Base-by-base conservation (phyloP, 2,113 vertebrate genomes). In the Echinops telfairi region DNA sequence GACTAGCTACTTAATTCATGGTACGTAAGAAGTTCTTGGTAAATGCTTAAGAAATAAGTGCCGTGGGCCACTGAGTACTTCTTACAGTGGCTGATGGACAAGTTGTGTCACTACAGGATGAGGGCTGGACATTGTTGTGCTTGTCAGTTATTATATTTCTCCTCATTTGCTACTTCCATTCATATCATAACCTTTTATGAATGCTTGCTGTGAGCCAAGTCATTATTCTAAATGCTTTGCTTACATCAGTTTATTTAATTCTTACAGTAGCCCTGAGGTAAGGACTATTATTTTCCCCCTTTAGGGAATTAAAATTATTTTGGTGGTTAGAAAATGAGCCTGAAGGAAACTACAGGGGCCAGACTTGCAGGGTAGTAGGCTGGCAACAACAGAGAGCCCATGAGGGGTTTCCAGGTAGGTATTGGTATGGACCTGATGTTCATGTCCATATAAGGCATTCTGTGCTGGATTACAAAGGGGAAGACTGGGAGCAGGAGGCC, bases 161-260 rank as follows among this genome's bases (percentile, higher is more conserved):
- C 66, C 12, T 89, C 11, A 16, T 62, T 33, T 0, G 11, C 62
- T 83, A 8, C 31, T 89, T 31, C 82, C 89, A 4, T 47, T 84
- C 16, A 75, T 80, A 71, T 29, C 12, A 33, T 79, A 81, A 76
- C 6, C 75, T 89, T 92, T 93, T 83, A 85, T 60, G 76, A 57
- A 19, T 86, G 31, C 43, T 85, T 68, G 71, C 71, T 83, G 25
- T 86, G 77, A 73, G 31, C 25, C 53, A 53, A 57, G 31, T 87
- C 77, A 36, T 95, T 86, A 33, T 71, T 77, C 25, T 73, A 64
- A 90, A 29, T 86, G 47, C 38, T 81, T 94, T 94, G 33, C 75
- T 82, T 77, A 33, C 17, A 89, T 73, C 85, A 64, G 36, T 92
- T 88, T n/a, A 88, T 80, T 85, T 96, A 79, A 82, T 85, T 90